A percentile compares a stretch with the other conserved stretches of the same genome.
phyloP scores from a whole-genome alignment of 2,797 vertebrate genomes.

The Atherinosoma microstoma region DNA sequence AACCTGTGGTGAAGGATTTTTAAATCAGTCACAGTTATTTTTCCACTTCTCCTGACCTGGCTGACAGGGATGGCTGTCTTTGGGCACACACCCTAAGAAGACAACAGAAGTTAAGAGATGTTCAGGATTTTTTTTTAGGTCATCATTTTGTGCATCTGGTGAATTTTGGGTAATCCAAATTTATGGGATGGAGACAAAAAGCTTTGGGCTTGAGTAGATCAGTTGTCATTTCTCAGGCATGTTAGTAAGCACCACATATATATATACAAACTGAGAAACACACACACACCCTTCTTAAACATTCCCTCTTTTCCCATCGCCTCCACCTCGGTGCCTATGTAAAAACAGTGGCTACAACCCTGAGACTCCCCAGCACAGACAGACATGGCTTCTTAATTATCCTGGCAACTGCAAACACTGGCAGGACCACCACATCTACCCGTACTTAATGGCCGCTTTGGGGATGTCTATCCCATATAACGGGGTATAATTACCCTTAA shows the following conservation, averaged over 20 bases:
- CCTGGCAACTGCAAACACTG: conserved; percentile 58
- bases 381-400: conserved; percentile 62
- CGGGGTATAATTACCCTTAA: conserved; percentile 81
- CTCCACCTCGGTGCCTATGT: conserved; percentile 46
- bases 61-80: too few relatives aligned
- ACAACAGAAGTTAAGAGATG: too few relatives aligned
- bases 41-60: too few relatives aligned
- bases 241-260: conserved; percentile 8
- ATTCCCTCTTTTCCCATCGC: conserved; percentile 29
- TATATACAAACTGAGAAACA: conserved; percentile 9
- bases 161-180: conserved; percentile 2
- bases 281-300: conserved; percentile 22
- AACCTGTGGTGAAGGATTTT: too few relatives aligned
- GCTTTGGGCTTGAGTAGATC: not conserved
- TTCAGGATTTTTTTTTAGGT: too few relatives aligned
- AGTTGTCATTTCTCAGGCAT: not conserved
- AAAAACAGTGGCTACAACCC: conserved; percentile 50
- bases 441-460: conserved; percentile 73
- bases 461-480: conserved; percentile 73
- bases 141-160: not conserved
- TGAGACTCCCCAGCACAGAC: conserved; percentile 47
- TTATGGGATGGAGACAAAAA: not conserved
- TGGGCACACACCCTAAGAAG: too few relatives aligned
- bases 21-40: too few relatives aligned
- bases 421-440: conserved; percentile 56